Evolutionary conservation across 2,113 vertebrate species (phyloP), one percentile per base, ranked within the genome.

Genomic region (Zingel zingel): DNA sequence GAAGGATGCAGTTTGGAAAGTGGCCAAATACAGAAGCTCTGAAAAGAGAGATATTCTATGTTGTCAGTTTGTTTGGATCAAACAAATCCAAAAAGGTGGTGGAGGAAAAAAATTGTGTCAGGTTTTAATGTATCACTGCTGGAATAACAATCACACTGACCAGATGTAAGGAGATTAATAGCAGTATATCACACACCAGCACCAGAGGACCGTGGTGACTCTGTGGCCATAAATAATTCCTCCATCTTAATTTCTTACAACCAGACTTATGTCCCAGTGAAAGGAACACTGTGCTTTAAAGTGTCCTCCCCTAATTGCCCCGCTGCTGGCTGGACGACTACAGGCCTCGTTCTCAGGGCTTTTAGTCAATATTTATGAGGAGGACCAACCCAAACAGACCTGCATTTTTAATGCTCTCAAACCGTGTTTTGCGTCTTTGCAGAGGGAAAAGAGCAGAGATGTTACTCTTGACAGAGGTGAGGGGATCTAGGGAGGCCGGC

Each of bases 331-430:
- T 51, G 57, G 57, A 87, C 79, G 66, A 36, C 74, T 16, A 43
- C 9, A 70, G 27, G 57, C 51, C 61, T 54, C 14, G 3, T 63
- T 86, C 63, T 59, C 21, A 0, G 23, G 79, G 69, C 61, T 83
- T 84, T 71, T 47, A 74, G 54, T 85, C 79, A 86, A 65, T 85
- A 88, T 90, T 84, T 84, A 87, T 43, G 81, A 85, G 78, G 54
- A 39, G 18, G 50, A 65, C 27, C 58, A 65, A 83, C 62, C 66
- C 56, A 85, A 86, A 83, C 79, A 77, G 56, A 43, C 8, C 13
- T 87, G 86, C 77, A 93, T 90, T 56, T 93, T 91, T 82, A 83
- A 93, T 90, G 86, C 76, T 68, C 76, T 83, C 65, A 70, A 80
- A 75, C 57, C 2, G 77, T 72, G 72, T 77, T 79, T 64, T 64